These are phyloP conservation scores for Eupeodes latifasciatus DNA, from an alignment of 2,888 invertebrate species.

Conservation along the genomic window DNA sequence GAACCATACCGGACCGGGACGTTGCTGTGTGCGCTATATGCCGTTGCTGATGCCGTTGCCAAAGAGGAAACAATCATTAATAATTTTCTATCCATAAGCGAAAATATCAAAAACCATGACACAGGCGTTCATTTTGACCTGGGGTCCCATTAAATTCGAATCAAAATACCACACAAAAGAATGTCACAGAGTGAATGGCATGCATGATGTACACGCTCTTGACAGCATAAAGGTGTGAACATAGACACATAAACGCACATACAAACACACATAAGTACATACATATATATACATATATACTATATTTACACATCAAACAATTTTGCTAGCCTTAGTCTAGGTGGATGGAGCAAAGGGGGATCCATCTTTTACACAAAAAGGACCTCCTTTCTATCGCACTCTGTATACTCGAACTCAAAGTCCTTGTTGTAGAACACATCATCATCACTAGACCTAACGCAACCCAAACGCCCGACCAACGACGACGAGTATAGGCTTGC, in stretches of 20 bases:
- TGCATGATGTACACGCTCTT: slow-evolving; percentile 43
- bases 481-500: no score
- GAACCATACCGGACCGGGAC: not conserved
- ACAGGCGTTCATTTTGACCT: slow-evolving; percentile 41
- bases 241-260: not conserved
- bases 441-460: not conserved
- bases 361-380: slow-evolving; percentile 12
- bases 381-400: not conserved
- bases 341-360: not conserved
- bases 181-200: slow-evolving; percentile 59
- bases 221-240: slow-evolving; percentile 68
- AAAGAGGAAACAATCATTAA: slow-evolving; percentile 58
- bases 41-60: not conserved
- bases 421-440: not conserved
- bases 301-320: not conserved
- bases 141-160: slow-evolving; percentile 59
- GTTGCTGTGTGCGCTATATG: not conserved
- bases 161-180: slow-evolving; percentile 70
- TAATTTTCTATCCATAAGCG: slow-evolving; percentile 55
- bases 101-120: slow-evolving; percentile 60
- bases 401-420: not conserved
- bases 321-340: slow-evolving; percentile 3
- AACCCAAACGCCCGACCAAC: no score
- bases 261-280: not conserved
- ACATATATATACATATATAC: no score